A percentile compares a stretch with the other conserved stretches of the same genome.
Conservation (phyloP, 2,888 invertebrate genomes). For the Heteromurus nitidus region DNA sequence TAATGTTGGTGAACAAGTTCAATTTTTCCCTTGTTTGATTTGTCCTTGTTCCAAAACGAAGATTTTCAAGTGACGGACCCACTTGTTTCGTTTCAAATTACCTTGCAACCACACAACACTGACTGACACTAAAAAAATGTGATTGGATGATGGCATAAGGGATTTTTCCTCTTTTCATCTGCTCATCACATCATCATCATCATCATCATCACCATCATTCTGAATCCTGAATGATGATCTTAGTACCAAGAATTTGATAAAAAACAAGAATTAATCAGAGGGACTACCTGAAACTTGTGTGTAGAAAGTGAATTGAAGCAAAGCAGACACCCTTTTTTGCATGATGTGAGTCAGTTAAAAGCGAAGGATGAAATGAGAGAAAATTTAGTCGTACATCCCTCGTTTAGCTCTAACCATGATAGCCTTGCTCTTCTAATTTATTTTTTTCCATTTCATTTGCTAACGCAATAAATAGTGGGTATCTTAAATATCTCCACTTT, state of each 20-base stretch:
- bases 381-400: too few species aligned
- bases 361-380: too few species aligned
- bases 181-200: too few species aligned
- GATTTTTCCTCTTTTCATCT: slow-evolving; percentile 6
- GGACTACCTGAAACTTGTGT: background rate
- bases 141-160: slow-evolving; percentile 18
- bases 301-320: slow-evolving; percentile 4
- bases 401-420: too few species aligned
- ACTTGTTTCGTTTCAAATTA: slow-evolving; percentile 56
- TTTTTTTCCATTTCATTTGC: slow-evolving; percentile 29
- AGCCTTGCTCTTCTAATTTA: slow-evolving; percentile 2
- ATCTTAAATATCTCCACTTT: slow-evolving; percentile 3
- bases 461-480: background rate
- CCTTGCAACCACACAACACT: slow-evolving; percentile 38
- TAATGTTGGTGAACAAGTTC: background rate
- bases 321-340: too few species aligned
- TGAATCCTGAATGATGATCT: slow-evolving; percentile 22
- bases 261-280: slow-evolving; percentile 40
- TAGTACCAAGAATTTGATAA: slow-evolving; percentile 1
- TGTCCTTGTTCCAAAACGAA: slow-evolving; percentile 27
- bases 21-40: slow-evolving; percentile 15
- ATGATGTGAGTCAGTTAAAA: too few species aligned
- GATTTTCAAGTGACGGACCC: slow-evolving; percentile 35
- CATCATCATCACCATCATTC: background rate
- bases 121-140: slow-evolving; percentile 11